These are phyloP conservation scores for Triplophysa yarkandensis DNA, from an alignment of 2,797 vertebrate genomes.

Conservation along the genomic window DNA sequence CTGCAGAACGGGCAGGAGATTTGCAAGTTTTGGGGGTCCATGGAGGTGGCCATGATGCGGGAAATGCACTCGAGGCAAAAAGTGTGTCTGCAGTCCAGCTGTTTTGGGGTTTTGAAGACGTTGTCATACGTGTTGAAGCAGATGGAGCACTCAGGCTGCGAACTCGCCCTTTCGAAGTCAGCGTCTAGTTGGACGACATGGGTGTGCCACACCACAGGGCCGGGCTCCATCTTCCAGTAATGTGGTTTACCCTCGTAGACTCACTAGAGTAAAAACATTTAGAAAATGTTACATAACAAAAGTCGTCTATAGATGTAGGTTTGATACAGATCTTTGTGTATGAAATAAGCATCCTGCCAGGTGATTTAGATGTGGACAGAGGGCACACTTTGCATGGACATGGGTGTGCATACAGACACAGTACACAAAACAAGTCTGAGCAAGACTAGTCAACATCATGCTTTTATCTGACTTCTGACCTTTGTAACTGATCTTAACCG, in stretches of 20 bases:
- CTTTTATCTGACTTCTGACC: background rate
- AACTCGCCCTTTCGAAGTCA: constrained; percentile 59
- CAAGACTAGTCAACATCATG: background rate
- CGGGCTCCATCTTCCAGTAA: constrained; percentile 70
- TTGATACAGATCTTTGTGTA: background rate
- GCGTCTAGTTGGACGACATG: constrained; percentile 50
- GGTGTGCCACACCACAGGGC: constrained; percentile 77
- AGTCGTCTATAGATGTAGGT: too few relatives aligned
- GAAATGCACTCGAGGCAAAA: constrained; percentile 97
- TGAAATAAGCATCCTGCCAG: background rate
- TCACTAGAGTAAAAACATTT: background rate
- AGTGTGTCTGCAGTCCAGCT: constrained; percentile 88
- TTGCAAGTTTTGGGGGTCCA: constrained; percentile 61
- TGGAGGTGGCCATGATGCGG: constrained; percentile 80
- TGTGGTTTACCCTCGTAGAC: background rate
- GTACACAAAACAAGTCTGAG: constrained; percentile 8
- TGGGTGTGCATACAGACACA: constrained; percentile 25
- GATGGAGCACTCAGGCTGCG: constrained; percentile 90
- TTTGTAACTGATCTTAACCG: constrained; percentile 3
- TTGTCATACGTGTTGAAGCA: constrained; percentile 96
- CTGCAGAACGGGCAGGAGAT: constrained; percentile 91
- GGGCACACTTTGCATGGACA: constrained; percentile 21
- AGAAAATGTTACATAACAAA: background rate
- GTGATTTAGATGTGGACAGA: constrained; percentile 24
- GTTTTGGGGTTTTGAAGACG: constrained; percentile 92